A percentile compares a stretch with the other conserved stretches of the same genome.
phyloP scores from a whole-genome alignment of 2,113 vertebrate species.

The Egretta garzetta region DNA sequence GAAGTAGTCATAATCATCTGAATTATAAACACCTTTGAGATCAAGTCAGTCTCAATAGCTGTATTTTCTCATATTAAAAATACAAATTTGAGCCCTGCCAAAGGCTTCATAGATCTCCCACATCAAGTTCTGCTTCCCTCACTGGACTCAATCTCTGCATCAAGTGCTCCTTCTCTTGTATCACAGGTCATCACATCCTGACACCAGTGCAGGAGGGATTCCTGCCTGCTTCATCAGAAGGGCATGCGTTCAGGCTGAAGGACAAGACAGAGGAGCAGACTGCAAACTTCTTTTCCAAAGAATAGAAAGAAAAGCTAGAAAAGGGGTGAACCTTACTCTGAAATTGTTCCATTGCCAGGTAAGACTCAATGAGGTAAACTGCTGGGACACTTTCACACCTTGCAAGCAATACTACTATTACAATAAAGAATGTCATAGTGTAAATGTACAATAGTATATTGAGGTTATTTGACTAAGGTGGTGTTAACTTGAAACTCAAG shows the following conservation, averaged over 20 bases:
- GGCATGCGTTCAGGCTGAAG: background rate
- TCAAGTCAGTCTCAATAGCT: background rate
- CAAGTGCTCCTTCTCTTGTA: background rate
- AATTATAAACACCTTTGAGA: constrained; percentile 26
- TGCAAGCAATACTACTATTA: background rate
- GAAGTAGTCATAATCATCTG: background rate
- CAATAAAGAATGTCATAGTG: background rate
- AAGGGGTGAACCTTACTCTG: background rate
- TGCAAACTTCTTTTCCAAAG: background rate
- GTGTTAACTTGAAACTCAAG: background rate
- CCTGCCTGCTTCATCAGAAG: background rate
- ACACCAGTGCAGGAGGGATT: background rate
- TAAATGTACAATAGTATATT: background rate
- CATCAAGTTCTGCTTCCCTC: background rate
- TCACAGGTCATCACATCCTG: background rate
- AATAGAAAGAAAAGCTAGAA: background rate
- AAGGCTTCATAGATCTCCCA: background rate
- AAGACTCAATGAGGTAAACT: background rate
- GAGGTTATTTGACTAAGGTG: background rate
- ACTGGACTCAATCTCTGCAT: background rate
- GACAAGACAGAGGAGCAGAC: background rate
- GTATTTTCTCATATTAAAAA: background rate
- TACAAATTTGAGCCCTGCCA: background rate
- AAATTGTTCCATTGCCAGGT: background rate
- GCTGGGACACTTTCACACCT: background rate